Conservation (phyloP, 2,888 invertebrate species). For the Hermaeophaga mercurialis region DNA sequence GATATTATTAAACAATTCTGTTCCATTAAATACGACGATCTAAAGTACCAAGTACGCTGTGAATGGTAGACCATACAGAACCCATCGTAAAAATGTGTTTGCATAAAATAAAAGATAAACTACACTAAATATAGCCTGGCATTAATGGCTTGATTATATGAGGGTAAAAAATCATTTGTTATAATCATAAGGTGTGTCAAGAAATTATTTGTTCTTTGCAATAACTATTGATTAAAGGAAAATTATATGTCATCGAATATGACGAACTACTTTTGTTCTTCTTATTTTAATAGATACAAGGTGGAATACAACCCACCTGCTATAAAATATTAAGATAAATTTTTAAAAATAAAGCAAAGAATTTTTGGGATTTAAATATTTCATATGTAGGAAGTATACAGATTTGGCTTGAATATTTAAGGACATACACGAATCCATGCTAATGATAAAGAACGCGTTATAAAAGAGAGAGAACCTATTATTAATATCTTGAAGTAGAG, state of each 20-base stretch:
- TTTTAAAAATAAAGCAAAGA: no score
- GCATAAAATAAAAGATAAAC: constrained; percentile 29
- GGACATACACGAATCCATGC: no score
- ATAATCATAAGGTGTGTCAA: constrained; percentile 42
- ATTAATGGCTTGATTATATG: constrained; percentile 27
- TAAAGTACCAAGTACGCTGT: constrained; percentile 13
- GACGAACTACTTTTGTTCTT: constrained; percentile 36
- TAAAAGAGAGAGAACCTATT: no score
- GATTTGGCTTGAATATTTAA: no score
- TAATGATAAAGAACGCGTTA: no score
- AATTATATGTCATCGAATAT: constrained; percentile 49
- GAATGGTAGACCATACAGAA: constrained; percentile 5
- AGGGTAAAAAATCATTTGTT: constrained; percentile 29
- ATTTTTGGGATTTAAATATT: no score
- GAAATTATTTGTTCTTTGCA: constrained; percentile 49
- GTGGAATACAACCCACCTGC: background rate
- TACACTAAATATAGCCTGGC: constrained; percentile 28
- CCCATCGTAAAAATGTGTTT: constrained; percentile 25
- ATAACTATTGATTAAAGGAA: constrained; percentile 47
- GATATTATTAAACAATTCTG: constrained; percentile 19
- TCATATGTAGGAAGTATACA: no score
- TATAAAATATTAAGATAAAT: no score
- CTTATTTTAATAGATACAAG: constrained; percentile 16
- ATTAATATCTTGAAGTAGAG: no score
- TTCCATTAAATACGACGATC: constrained; percentile 16